Evolutionary conservation across 2,888 invertebrate genomes (phyloP).

Genomic region (Rotaria sp.): DNA sequence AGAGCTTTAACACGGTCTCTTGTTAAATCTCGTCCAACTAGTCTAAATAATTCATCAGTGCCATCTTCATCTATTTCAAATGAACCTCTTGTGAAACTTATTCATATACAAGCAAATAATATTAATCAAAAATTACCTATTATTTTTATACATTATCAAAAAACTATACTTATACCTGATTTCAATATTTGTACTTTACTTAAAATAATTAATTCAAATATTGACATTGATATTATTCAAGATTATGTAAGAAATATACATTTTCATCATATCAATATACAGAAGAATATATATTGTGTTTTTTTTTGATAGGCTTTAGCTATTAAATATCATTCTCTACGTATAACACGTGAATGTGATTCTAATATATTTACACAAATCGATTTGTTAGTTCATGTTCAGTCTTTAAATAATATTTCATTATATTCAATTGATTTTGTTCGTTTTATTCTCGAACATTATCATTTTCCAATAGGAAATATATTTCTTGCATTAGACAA

Average conservation of each 20-base stretch:
- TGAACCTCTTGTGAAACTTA: not conserved
- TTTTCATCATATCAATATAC: not conserved
- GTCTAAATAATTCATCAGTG: not conserved
- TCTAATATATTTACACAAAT: not conserved
- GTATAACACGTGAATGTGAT: not conserved
- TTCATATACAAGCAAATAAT: not conserved
- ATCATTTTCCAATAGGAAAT: not conserved
- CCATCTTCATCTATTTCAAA: not conserved
- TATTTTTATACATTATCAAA: not conserved
- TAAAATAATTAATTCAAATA: not conserved
- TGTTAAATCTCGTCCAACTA: not conserved
- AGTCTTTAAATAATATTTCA: not conserved
- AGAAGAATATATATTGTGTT: not conserved
- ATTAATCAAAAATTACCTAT: not conserved
- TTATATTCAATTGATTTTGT: not conserved
- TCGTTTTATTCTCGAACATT: not conserved
- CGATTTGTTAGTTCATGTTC: not conserved
- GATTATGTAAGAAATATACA: not conserved
- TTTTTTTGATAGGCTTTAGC: not conserved
- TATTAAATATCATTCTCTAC: not conserved
- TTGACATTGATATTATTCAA: slow-evolving; percentile 1
- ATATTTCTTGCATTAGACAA: not conserved
- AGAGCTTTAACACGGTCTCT: not conserved
- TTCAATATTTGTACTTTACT: not conserved
- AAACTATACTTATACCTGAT: not conserved